These are phyloP conservation scores for Pangasius djambal DNA, from an alignment of 2,797 vertebrate species.

Conservation along the genomic window DNA sequence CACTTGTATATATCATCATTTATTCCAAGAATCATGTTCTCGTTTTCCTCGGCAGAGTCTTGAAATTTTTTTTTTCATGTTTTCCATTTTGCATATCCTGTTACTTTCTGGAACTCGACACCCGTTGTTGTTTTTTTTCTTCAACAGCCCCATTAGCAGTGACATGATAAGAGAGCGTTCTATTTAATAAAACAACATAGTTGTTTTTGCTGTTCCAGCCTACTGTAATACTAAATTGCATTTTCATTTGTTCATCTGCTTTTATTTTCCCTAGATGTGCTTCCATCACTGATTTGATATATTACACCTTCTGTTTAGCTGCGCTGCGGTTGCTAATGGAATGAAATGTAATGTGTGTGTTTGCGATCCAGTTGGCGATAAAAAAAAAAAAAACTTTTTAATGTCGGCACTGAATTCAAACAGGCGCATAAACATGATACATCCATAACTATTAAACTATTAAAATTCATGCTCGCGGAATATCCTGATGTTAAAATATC, in stretches of 20 bases:
- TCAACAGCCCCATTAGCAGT: no score
- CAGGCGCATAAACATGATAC: constrained; percentile 56
- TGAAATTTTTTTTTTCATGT: no score
- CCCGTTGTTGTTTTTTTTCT: no score
- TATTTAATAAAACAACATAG: neutral
- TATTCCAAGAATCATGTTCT: no score
- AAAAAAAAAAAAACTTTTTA: constrained; percentile 63
- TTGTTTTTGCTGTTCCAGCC: neutral
- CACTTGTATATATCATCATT: no score
- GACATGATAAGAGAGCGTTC: neutral
- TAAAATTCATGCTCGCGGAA: neutral
- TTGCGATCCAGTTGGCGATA: constrained; percentile 50
- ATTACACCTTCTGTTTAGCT: constrained; percentile 32
- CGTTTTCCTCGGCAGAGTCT: no score
- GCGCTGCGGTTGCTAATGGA: constrained; percentile 64
- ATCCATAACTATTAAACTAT: neutral
- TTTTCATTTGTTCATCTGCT: neutral
- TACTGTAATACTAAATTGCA: neutral
- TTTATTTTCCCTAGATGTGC: constrained; percentile 13
- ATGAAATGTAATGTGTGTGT: constrained; percentile 56
- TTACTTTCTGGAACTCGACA: neutral
- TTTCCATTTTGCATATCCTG: no score
- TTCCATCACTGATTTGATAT: constrained; percentile 30
- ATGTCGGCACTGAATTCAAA: constrained; percentile 69
- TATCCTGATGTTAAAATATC: neutral